These are phyloP conservation scores for Opisthocomus hoazin DNA, from an alignment of 2,113 vertebrate genomes.

Conservation along the genomic window DNA sequence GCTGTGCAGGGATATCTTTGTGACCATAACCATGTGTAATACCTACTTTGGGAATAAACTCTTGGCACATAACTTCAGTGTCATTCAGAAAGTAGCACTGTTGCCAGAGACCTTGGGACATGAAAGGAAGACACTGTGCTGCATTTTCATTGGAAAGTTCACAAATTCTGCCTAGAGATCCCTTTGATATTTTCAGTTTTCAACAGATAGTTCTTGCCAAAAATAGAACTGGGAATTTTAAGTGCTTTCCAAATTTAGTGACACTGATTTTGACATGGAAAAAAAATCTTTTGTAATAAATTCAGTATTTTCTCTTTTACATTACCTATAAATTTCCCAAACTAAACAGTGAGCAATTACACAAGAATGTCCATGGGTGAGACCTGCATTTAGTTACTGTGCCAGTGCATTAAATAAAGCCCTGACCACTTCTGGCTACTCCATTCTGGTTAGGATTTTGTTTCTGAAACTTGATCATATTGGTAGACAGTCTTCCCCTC, in stretches of 20 bases:
- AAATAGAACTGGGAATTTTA: background rate
- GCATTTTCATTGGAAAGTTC: background rate
- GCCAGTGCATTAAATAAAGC: background rate
- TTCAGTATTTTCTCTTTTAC: background rate
- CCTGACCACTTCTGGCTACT: background rate
- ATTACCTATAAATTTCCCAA: background rate
- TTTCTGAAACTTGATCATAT: background rate
- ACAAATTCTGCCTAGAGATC: conserved; percentile 37
- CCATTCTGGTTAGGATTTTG: background rate
- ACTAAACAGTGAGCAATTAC: background rate
- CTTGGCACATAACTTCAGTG: background rate
- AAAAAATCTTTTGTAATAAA: background rate
- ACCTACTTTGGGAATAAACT: conserved; percentile 9
- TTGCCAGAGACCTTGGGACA: background rate
- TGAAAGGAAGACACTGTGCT: background rate
- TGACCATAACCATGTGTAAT: background rate
- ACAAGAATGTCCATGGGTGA: background rate
- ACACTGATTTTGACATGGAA: background rate
- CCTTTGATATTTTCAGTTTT: conserved; percentile 13
- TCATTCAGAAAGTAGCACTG: background rate
- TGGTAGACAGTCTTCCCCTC: background rate
- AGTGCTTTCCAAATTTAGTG: background rate
- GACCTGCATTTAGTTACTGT: background rate
- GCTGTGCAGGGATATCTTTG: background rate
- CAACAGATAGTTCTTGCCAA: background rate